phyloP scores from a whole-genome alignment of 1,140 invertebrate species.

The Drusus annulatus region DNA sequence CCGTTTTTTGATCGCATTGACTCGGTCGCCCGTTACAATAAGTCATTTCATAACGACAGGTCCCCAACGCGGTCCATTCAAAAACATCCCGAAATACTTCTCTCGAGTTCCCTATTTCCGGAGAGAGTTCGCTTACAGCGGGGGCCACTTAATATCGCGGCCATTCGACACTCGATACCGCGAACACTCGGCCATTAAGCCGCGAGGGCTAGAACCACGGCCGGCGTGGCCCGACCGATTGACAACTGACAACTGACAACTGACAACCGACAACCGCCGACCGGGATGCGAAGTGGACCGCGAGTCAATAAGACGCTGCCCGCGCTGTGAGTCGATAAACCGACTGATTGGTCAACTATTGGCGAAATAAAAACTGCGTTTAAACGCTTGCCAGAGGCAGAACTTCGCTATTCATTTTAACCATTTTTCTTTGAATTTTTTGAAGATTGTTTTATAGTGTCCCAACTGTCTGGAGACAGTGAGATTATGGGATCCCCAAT shows the following conservation, averaged over 20 bases:
- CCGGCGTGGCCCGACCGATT: not conserved
- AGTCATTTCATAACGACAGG: not conserved
- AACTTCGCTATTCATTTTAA: too few species aligned
- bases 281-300: not conserved
- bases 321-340: too few species aligned
- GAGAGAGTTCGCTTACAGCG: not conserved
- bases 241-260: slow-evolving; percentile 17
- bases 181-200: slow-evolving; percentile 6
- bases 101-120: not conserved
- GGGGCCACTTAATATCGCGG: not conserved
- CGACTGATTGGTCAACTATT: too few species aligned
- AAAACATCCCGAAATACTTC: slow-evolving; percentile 3
- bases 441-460: too few species aligned
- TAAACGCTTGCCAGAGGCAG: too few species aligned
- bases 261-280: not conserved
- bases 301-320: not conserved
- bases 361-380: too few species aligned
- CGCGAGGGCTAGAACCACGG: too few species aligned
- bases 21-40: not conserved
- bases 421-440: too few species aligned
- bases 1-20: too few species aligned
- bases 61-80: not conserved
- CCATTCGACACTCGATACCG: slow-evolving; percentile 36
- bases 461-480: too few species aligned
- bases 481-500: too few species aligned